Percentiles rank a stretch among this genome's conserved stretches.
Conservation (phyloP, 2,888 invertebrate species). For the Patella caerulea region DNA sequence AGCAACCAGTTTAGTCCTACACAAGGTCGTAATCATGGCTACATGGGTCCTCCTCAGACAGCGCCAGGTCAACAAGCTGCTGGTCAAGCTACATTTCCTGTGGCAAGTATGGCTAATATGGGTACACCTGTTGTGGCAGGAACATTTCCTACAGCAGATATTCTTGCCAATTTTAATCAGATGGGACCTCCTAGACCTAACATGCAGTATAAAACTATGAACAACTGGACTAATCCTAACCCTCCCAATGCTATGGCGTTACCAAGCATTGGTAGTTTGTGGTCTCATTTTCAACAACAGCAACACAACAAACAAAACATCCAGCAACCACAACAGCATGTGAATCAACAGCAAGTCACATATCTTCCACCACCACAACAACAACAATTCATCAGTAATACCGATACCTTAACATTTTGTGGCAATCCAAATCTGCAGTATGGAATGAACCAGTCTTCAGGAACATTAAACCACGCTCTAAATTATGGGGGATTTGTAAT, state of each 20-base stretch:
- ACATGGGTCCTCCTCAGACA: conserved; percentile 8
- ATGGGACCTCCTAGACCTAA: conserved; percentile 19
- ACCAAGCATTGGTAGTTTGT: conserved; percentile 59
- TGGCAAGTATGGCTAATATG: conserved; percentile 29
- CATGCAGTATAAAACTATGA: conserved; percentile 32
- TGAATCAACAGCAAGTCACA: conserved; percentile 30
- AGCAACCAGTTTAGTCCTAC: conserved; percentile 40
- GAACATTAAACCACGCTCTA: neutral
- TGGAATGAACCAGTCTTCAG: neutral
- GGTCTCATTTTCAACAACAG: conserved; percentile 44
- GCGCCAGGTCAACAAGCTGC: conserved; percentile 16
- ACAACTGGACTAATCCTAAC: conserved; percentile 34
- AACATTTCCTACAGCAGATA: conserved; percentile 26
- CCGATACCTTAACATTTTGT: neutral
- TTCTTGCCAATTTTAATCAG: conserved; percentile 28
- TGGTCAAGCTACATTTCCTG: conserved; percentile 21
- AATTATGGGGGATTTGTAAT: conserved; percentile 1
- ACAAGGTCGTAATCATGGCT: conserved; percentile 37
- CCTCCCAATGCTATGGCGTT: conserved; percentile 29
- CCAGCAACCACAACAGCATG: conserved; percentile 50
- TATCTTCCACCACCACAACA: conserved; percentile 38
- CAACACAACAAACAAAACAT: conserved; percentile 35
- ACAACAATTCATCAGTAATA: conserved; percentile 26
- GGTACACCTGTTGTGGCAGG: conserved; percentile 23
- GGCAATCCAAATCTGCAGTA: conserved; percentile 1